These are phyloP conservation scores for Microcebus tavaratra DNA, from an alignment of 2,113 vertebrate genomes.

Conservation along the genomic window DNA sequence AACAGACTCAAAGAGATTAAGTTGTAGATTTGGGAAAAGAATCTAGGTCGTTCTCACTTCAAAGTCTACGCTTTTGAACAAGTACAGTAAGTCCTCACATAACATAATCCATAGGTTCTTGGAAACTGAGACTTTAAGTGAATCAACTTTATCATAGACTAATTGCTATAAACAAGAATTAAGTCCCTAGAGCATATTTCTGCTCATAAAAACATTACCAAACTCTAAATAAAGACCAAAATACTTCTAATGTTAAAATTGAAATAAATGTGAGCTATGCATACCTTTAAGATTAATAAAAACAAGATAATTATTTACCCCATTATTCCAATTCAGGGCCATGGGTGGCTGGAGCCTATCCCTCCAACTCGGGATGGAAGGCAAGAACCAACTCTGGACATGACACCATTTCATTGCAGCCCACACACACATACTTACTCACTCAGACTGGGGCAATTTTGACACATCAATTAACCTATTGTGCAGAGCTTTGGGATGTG, in stretches of 20 bases:
- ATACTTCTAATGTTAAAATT: not conserved
- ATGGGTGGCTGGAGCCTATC: not conserved
- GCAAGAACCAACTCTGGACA: not conserved
- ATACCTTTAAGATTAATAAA: not conserved
- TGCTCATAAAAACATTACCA: not conserved
- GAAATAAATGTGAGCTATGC: not conserved
- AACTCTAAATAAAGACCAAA: not conserved
- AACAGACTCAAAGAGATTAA: not conserved
- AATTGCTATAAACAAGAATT: not conserved
- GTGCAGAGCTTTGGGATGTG: not conserved
- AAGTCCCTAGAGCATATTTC: not conserved
- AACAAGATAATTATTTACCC: not conserved
- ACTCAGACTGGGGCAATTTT: not conserved
- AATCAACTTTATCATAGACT: not conserved
- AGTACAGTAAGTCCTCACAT: not conserved
- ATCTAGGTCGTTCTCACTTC: not conserved
- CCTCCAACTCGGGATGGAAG: not conserved
- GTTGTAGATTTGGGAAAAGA: not conserved
- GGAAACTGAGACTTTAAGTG: not conserved
- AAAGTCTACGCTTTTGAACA: not conserved
- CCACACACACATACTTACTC: too few species aligned
- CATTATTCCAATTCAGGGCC: not conserved
- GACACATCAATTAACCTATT: not conserved
- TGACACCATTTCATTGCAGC: not conserved
- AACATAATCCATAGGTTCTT: not conserved